Evolutionary conservation across 30 jellyfish, hydroid and myxozoan species (phyloP), one percentile per base, ranked within the genome.

Genomic region (Aurelia aurita): DNA sequence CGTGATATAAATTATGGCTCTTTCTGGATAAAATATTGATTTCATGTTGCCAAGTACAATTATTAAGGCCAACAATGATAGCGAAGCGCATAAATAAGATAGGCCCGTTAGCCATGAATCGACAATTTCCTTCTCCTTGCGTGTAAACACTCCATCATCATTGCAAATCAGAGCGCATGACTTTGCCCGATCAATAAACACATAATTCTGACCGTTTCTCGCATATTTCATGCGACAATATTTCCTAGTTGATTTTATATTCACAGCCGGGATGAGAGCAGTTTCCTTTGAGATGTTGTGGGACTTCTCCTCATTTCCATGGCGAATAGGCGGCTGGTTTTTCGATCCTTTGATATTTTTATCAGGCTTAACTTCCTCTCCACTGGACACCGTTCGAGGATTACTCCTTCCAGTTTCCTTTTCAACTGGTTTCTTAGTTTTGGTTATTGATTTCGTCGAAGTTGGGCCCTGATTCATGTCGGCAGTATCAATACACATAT

Each of bases 141-240:
- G 67, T 3, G 97, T 88, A 58, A 87, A 94, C 47, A 94, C 28
- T 34, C 99, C 99, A 73, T 94, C 97, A 46, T 84, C 67, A 45
- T 70, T 69, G 35, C 99, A 94, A 28, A 85, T 97, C 82, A 94
- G 85, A 27, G 97, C 99, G 61, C 99, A 94, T 0, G 99, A 77
- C 72, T 72, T 82, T 4, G 91, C 72, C 43, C 87, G 68, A 27
- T 94, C 95, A 18, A 88, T 89, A 65, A 29, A 94, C 69, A 87
- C 80, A 70, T 94, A 94, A 68, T 94, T 89, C 16, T 94, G 83
- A 28, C 95, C 89, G 49, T 94, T 88, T 84, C 96, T 46, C 16
- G 89, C 84, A 66, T 89, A 83, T 55, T 74, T 70, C 84, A 72
- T 58, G 21, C 95, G 97, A 80, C 99, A 89, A 53, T 28, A 85